Percentiles rank a stretch among this genome's conserved stretches.
Conservation (phyloP, 1,140 invertebrate genomes). For the Hyles euphorbiae region DNA sequence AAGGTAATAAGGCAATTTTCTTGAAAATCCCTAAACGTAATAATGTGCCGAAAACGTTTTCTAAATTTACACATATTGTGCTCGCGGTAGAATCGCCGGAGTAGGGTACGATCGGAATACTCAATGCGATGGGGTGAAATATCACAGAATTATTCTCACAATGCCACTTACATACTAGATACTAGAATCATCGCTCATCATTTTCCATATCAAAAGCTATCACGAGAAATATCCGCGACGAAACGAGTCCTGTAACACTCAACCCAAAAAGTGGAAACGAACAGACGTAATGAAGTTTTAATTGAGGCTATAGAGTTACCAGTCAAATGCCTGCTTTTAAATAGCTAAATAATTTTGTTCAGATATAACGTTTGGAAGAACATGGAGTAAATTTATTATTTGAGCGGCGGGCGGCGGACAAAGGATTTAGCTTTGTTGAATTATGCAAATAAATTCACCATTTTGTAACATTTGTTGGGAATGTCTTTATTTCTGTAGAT, state of each 20-base stretch:
- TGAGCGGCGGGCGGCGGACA: conserved; percentile 59
- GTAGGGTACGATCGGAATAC: conserved; percentile 60
- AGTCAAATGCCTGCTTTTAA: conserved; percentile 36
- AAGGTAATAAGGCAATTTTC: conserved; percentile 72
- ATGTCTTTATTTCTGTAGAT: conserved; percentile 70
- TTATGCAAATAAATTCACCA: conserved; percentile 73
- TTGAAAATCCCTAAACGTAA: conserved; percentile 71
- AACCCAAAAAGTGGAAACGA: conserved; percentile 4
- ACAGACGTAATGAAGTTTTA: conserved; percentile 8
- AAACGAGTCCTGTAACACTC: background rate
- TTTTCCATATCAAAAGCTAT: background rate
- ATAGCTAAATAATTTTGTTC: conserved; percentile 64
- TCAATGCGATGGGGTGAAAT: conserved; percentile 45
- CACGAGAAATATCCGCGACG: background rate
- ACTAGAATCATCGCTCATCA: background rate
- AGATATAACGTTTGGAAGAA: conserved; percentile 55
- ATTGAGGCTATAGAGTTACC: conserved; percentile 12
- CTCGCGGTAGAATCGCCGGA: conserved; percentile 51
- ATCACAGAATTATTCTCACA: conserved; percentile 41
- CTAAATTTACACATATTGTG: conserved; percentile 72
- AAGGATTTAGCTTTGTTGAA: conserved; percentile 69
- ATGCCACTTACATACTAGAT: conserved; percentile 25
- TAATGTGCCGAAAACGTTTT: conserved; percentile 70
- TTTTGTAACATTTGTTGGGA: conserved; percentile 72
- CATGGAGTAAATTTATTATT: conserved; percentile 72